Base-by-base conservation (phyloP, 2,113 vertebrate genomes). In the Thunnus maccoyii region DNA sequence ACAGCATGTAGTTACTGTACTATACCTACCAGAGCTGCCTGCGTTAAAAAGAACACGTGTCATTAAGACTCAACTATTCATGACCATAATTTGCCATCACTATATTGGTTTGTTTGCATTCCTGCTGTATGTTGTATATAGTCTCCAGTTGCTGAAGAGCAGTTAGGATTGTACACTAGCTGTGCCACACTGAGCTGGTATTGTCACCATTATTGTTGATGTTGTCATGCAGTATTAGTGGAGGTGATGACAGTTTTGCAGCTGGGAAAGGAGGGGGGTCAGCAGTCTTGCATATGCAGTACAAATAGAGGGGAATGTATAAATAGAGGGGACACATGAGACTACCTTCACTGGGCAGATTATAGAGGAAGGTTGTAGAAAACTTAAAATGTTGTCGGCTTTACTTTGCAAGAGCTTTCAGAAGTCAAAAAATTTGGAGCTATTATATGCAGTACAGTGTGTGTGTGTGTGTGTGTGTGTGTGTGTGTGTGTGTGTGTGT, bases 261-360 rank as follows among this genome's bases (percentile, higher is more conserved):
- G 67, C 44, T 54, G 46, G 41, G 57, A 44, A 67, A 32, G 46
- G 17, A 77, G 65, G 76, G 36, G 47, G 58, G 71, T 80, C 63
- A 80, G 68, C 62, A 76, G 71, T 62, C 67, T 73, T 72, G 60
- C 61, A 64, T 50, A 72, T 60, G 55, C 41, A 15, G n/a, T 48
- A 77, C 69, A 82, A 66, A 58, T 67, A 67, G 70, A 61, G 17
- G 68, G 20, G 79, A 4, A 25, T 65, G n/a, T 84, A 82, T 86
- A 80, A 84, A 82, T 82, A 87, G 79, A 58, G 36, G 55, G 27
- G 84, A 82, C 85, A 82, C 72, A 67, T 63, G 79, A 89, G 61
- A 82, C 78, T 64, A 22, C 16, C 60, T 4, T 75, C 47, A 25
- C 50, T 17, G 22, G 52, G 47, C 54, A 76, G 70, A 66, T 61